These are phyloP conservation scores for Megaustenia siamemsis DNA, from an alignment of 2,888 invertebrate genomes.

Conservation along the genomic window DNA sequence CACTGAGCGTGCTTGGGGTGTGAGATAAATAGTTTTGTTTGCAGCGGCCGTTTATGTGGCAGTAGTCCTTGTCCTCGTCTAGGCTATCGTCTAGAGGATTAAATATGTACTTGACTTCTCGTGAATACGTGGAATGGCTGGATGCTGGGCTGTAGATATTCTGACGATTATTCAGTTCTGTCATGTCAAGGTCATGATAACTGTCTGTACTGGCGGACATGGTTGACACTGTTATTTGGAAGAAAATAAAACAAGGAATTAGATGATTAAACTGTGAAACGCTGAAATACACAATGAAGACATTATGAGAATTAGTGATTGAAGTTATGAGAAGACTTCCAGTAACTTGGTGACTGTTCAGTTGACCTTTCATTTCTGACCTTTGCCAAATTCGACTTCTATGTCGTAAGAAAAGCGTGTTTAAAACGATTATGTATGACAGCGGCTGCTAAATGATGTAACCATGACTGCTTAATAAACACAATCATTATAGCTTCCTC, in stretches of 20 bases:
- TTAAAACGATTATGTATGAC: too few relatives aligned
- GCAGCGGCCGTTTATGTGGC: constrained; percentile 53
- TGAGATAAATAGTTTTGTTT: constrained; percentile 43
- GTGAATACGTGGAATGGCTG: constrained; percentile 70
- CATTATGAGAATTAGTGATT: too few relatives aligned
- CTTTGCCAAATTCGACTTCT: neutral
- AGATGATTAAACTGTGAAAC: too few relatives aligned
- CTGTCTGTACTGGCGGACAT: constrained; percentile 24
- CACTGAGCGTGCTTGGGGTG: constrained; percentile 28
- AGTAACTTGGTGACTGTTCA: neutral
- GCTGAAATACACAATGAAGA: too few relatives aligned
- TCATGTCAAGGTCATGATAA: constrained; percentile 16
- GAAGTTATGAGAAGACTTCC: too few relatives aligned
- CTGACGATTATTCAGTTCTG: constrained; percentile 3
- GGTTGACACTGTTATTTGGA: neutral
- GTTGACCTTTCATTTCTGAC: neutral
- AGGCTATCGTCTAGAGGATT: constrained; percentile 39
- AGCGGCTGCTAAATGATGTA: too few relatives aligned
- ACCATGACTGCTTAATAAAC: too few relatives aligned
- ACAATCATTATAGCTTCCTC: too few relatives aligned
- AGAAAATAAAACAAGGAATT: neutral
- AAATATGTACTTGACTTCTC: constrained; percentile 65
- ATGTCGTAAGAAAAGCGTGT: too few relatives aligned
- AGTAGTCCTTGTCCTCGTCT: constrained; percentile 58
- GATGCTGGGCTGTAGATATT: constrained; percentile 57